Evolutionary conservation across 2,113 vertebrate species (phyloP).

Genomic region (Nothobranchius kuhntae): DNA sequence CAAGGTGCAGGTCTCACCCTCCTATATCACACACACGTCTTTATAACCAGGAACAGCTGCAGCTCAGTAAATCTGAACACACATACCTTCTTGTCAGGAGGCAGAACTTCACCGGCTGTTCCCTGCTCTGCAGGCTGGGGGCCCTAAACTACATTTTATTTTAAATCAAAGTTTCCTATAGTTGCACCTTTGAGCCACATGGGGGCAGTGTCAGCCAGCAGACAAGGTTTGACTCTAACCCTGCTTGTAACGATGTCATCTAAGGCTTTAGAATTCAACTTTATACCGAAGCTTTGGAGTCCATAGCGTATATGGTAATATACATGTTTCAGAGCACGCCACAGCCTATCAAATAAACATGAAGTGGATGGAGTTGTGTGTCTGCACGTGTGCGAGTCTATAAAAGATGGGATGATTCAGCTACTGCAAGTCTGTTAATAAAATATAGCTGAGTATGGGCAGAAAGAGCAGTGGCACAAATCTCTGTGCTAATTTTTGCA

Average conservation of each 20-base stretch:
- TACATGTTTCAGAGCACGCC: not conserved
- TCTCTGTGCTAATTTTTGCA: constrained; percentile 47
- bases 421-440: constrained; percentile 57
- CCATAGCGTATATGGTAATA: constrained; percentile 31
- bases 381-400: constrained; percentile 51
- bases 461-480: constrained; percentile 38
- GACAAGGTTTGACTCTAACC: not conserved
- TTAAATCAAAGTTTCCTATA: not conserved
- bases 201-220: constrained; percentile 69
- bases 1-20: constrained; percentile 64
- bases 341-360: constrained; percentile 51
- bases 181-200: constrained; percentile 56
- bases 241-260: not conserved
- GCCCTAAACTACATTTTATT: constrained; percentile 9
- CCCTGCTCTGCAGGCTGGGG: constrained; percentile 10
- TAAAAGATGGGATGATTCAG: constrained; percentile 57
- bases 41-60: constrained; percentile 71
- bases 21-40: constrained; percentile 71
- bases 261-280: constrained; percentile 28
- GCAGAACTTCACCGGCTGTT: constrained; percentile 37
- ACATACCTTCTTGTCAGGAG: constrained; percentile 60
- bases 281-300: constrained; percentile 11
- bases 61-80: constrained; percentile 61
- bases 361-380: constrained; percentile 59
- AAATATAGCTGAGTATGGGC: constrained; percentile 61